Conservation (phyloP, 2,797 vertebrate species). For the Odontamblyopus lacepedii region DNA sequence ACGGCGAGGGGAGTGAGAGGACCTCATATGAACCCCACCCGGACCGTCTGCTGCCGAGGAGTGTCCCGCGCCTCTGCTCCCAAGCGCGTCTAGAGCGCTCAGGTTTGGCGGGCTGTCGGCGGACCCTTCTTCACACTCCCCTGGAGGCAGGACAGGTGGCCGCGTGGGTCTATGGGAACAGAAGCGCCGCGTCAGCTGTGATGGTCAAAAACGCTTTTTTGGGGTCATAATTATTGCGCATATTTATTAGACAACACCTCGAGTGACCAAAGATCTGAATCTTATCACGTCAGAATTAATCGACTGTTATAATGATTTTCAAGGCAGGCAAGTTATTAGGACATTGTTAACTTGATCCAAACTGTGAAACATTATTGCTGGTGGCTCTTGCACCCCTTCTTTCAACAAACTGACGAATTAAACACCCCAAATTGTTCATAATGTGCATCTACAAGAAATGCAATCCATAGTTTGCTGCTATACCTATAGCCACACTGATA, state of each 20-base stretch:
- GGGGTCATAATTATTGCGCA: background rate
- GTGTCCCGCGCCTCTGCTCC: constrained; percentile 37
- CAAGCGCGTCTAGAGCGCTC: background rate
- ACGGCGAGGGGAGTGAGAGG: constrained; percentile 64
- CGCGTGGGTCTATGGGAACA: constrained; percentile 80
- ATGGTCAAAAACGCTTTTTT: constrained; percentile 29
- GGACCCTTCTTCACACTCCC: constrained; percentile 64
- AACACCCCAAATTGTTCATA: background rate
- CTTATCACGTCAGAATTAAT: background rate
- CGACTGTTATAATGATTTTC: background rate
- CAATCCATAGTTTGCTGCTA: background rate
- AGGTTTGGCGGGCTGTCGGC: background rate
- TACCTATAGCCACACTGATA: no score
- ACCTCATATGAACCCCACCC: constrained; percentile 81
- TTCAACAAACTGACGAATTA: no score
- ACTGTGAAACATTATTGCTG: no score
- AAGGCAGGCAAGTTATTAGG: constrained; percentile 35
- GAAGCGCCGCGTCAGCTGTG: constrained; percentile 65
- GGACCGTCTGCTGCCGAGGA: constrained; percentile 65
- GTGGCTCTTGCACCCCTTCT: no score
- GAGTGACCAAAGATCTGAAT: background rate
- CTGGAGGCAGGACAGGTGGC: constrained; percentile 71
- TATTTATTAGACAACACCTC: background rate
- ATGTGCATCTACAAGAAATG: background rate
- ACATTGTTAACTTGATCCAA: constrained; percentile 68